Percentiles rank a stretch among this genome's conserved stretches.
phyloP scores from a whole-genome alignment of 2,797 vertebrate species.

The Bradypodion pumilum region DNA sequence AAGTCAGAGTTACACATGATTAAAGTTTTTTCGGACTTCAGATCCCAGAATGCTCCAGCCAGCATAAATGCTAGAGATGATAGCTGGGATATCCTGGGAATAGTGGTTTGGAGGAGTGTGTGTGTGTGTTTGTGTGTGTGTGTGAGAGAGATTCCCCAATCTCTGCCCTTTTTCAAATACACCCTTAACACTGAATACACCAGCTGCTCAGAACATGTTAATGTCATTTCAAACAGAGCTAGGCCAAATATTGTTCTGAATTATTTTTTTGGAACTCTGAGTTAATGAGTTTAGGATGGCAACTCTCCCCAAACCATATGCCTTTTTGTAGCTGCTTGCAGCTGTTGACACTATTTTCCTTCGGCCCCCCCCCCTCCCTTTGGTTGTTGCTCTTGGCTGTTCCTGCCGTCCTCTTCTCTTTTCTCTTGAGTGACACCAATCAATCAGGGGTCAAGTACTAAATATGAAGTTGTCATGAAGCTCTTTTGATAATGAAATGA shows the following conservation, averaged over 20 bases:
- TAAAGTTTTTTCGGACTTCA: not conserved
- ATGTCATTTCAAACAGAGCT: not conserved
- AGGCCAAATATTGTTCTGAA: not conserved
- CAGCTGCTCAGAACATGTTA: too few species aligned
- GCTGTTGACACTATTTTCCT: not conserved
- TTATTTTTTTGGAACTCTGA: not conserved
- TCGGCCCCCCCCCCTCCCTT: not conserved
- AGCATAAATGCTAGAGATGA: not conserved
- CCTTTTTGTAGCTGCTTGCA: not conserved
- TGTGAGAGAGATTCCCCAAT: too few species aligned
- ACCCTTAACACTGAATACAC: not conserved
- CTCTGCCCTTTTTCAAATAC: too few species aligned
- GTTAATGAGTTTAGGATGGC: not conserved
- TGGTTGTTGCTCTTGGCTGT: not conserved
- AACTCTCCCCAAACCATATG: not conserved
- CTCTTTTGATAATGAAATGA: not conserved
- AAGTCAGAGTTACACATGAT: not conserved
- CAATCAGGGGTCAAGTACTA: not conserved
- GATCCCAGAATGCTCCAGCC: too few species aligned
- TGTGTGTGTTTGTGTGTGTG: not conserved
- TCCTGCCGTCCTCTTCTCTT: not conserved
- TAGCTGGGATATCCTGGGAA: not conserved
- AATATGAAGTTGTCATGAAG: too few species aligned
- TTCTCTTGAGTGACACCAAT: not conserved
- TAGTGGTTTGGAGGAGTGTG: not conserved